Evolutionary conservation across 1,140 invertebrate genomes (phyloP).

Genomic region (Macrobrachium rosenbergii): DNA sequence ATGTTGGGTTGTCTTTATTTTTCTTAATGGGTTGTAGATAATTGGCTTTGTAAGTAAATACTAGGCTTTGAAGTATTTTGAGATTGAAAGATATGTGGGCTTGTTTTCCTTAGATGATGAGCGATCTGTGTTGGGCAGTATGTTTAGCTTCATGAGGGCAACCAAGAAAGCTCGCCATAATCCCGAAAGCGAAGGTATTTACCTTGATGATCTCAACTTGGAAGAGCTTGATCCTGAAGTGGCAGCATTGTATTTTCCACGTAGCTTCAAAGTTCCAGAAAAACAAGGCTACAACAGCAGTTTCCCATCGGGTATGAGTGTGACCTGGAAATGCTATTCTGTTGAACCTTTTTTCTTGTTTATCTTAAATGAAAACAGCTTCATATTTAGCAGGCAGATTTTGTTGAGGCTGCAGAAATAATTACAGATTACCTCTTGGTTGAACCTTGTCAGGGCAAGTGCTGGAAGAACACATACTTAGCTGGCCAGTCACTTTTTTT

Average conservation of each 20-base stretch:
- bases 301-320: slow-evolving; percentile 32
- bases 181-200: slow-evolving; percentile 85
- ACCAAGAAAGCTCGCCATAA: slow-evolving; percentile 81
- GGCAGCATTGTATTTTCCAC: slow-evolving; percentile 89
- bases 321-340: not conserved
- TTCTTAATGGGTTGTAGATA: not conserved
- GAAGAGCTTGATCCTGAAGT: slow-evolving; percentile 91
- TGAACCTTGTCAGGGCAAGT: no score
- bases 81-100: slow-evolving; percentile 41
- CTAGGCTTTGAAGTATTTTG: not conserved
- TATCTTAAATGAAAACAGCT: no score
- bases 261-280: slow-evolving; percentile 52
- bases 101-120: slow-evolving; percentile 73
- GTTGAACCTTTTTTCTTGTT: no score
- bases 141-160: slow-evolving; percentile 94
- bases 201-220: slow-evolving; percentile 91
- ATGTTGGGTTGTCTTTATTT: not conserved
- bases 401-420: no score
- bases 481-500: no score
- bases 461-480: no score
- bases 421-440: no score
- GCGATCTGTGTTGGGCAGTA: slow-evolving; percentile 86
- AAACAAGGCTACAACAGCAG: slow-evolving; percentile 50
- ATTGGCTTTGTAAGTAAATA: no score
- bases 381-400: no score